Base-by-base conservation (phyloP, 1,140 invertebrate species). In the Aethina tumida region DNA sequence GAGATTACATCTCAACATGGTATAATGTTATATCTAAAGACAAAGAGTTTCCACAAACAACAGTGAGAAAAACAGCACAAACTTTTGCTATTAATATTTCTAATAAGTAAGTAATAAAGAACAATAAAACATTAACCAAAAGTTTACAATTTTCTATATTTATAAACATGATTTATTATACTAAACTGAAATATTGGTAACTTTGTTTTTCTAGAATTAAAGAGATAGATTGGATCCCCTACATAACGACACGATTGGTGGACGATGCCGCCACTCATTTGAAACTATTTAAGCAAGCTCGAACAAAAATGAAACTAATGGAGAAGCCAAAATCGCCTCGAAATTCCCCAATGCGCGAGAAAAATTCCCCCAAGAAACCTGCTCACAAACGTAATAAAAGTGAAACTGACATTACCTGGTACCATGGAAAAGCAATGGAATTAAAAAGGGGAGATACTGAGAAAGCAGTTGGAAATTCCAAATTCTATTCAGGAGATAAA, bases 221-320 rank as follows among this genome's bases (percentile, higher is more conserved):
- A 68, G 75, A 84, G 56, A 77, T 91, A 3, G 85, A 93, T 65
- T 92, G 89, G 86, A 81, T 90, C 50, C 77, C 84, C 9, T 81
- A 87, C 47, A 69, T 94, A 32, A 90, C 89, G 15, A 86, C 84
- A 19, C 71, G 77, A 38, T 69, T 94, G 36, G 85, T 93, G 4
- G 89, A 95, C 63, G 89, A 93, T 68, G 76, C 88, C 42, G 89
- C 87, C 4, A 83, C 82, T 12, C 90, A 95, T 65, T 71, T 94
- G 45, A 72, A 85, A 48, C 62, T 94, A 9, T 94, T 85, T 58
- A 79, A 71, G 63, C 85, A 78, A 62, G 74, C 83, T 41, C 63
- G 80, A 58, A 71, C 65, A 45, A 65, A 73, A 58, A 64, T 75
- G 44, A 74, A 77, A 69, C 20, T 61, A 59, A 17, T 59, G 46